These are phyloP conservation scores for Metacarcinus magister DNA, from an alignment of 2,888 invertebrate genomes.

Conservation along the genomic window DNA sequence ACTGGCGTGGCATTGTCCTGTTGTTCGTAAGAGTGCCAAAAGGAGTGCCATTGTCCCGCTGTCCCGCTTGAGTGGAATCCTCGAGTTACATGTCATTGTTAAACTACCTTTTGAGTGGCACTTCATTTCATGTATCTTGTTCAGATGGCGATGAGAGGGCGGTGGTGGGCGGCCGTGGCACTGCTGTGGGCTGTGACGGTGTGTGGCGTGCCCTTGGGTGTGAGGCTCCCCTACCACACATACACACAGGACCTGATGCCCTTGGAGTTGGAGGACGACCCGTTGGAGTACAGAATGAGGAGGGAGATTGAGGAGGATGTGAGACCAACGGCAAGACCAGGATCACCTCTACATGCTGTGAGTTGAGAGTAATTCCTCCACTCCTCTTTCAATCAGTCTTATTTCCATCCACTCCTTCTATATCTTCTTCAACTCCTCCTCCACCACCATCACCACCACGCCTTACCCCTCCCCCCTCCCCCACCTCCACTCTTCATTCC, in stretches of 20 bases:
- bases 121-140: background rate
- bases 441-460: background rate
- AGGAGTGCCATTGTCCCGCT: background rate
- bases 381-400: background rate
- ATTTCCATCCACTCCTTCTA: background rate
- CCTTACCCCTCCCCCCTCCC: too few relatives aligned
- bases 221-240: background rate
- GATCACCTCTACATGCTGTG: background rate
- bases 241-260: background rate
- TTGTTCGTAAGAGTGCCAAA: background rate
- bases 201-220: background rate
- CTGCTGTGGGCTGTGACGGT: background rate
- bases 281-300: background rate
- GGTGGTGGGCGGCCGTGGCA: background rate
- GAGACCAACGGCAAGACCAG: background rate
- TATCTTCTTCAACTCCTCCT: background rate
- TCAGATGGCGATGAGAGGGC: constrained; percentile 30
- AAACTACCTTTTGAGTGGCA: background rate
- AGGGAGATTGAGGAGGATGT: background rate
- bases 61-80: background rate
- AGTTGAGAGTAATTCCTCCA: background rate
- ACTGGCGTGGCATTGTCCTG: background rate
- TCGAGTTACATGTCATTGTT: background rate
- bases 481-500: background rate
- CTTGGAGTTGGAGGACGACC: background rate